These are phyloP conservation scores for Gymnorhina tibicen DNA, from an alignment of 2,113 vertebrate species.

Conservation along the genomic window DNA sequence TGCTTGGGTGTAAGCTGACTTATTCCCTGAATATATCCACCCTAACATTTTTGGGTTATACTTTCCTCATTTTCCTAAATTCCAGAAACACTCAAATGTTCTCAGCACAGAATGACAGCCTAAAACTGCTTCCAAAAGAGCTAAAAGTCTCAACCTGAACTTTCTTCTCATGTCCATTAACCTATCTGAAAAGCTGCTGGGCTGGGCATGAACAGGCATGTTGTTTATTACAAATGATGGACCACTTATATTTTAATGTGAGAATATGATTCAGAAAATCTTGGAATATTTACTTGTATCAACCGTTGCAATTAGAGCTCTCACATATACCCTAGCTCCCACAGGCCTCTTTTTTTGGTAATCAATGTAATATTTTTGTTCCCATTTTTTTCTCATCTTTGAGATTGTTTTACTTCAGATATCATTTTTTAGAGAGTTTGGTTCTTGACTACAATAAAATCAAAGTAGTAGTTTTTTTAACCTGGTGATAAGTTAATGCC, in stretches of 20 bases:
- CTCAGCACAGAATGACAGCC: neutral
- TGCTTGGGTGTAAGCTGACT: fast-evolving
- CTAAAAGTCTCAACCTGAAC: neutral
- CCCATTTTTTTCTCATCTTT: neutral
- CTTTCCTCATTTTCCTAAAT: neutral
- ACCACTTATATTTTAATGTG: neutral
- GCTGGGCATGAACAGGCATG: neutral
- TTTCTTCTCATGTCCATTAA: neutral
- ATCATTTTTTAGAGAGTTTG: neutral
- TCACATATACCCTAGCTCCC: neutral
- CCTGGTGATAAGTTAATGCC: neutral
- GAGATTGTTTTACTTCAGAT: neutral
- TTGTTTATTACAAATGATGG: neutral
- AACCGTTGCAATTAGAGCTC: neutral
- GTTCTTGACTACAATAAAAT: neutral
- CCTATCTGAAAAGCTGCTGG: neutral
- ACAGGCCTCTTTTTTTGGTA: neutral
- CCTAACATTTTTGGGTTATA: neutral
- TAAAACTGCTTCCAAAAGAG: neutral
- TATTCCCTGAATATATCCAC: neutral
- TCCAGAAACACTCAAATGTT: neutral
- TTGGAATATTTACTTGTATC: neutral
- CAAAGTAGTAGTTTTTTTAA: neutral
- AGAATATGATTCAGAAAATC: neutral
- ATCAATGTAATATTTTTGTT: neutral